phyloP scores from a whole-genome alignment of 2,113 vertebrate species.

The Hemicordylus capensis region DNA sequence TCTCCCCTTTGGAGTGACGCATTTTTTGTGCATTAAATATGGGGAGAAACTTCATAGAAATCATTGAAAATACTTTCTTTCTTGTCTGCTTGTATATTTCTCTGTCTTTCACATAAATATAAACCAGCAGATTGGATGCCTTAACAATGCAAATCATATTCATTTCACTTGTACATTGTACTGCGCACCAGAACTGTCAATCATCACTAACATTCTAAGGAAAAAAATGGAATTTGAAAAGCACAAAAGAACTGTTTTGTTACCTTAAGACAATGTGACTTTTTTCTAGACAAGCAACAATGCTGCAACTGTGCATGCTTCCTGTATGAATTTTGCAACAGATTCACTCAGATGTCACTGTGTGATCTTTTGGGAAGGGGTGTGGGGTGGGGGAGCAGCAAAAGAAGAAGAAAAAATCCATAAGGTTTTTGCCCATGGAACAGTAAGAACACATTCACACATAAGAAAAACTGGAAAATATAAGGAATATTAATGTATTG shows the following conservation, averaged over 20 bases:
- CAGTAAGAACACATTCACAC: conserved; percentile 74
- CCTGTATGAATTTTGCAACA: conserved; percentile 81
- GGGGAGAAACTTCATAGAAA: conserved; percentile 86
- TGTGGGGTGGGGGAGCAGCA: conserved; percentile 43
- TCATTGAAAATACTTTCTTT: conserved; percentile 90
- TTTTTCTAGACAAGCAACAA: conserved; percentile 83
- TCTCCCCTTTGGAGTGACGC: conserved; percentile 85
- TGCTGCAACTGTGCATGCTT: conserved; percentile 84
- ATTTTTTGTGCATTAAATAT: conserved; percentile 90
- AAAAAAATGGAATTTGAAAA: conserved; percentile 87
- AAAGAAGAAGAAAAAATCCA: conserved; percentile 63
- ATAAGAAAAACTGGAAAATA: conserved; percentile 79
- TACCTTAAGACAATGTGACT: conserved; percentile 87
- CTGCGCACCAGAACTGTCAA: conserved; percentile 90
- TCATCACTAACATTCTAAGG: conserved; percentile 91
- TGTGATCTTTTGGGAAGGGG: conserved; percentile 74
- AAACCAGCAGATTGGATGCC: conserved; percentile 99
- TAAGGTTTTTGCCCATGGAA: conserved; percentile 64
- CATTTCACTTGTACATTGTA: conserved; percentile 97
- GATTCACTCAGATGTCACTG: conserved; percentile 82
- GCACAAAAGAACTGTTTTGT: conserved; percentile 96
- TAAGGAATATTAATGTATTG: conserved; percentile 78
- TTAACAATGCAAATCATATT: conserved; percentile 99
- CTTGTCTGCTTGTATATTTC: conserved; percentile 93
- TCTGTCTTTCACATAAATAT: conserved; percentile 94